Evolutionary conservation across 2,113 vertebrate species (phyloP).

Genomic region (Sinocyclocheilus rhinocerous): DNA sequence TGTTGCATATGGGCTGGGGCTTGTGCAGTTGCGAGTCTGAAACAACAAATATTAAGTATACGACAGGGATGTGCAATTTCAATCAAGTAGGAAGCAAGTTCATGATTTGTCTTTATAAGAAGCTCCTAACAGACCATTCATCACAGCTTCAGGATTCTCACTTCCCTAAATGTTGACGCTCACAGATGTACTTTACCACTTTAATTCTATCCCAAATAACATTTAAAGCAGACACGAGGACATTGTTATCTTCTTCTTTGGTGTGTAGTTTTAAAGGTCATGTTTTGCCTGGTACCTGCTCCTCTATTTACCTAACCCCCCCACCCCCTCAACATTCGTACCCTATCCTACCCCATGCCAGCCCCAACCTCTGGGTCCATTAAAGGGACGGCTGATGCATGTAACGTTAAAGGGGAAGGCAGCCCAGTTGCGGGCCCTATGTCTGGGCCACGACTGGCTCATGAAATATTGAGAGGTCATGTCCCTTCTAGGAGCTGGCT

Average conservation of each 20-base stretch:
- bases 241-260: conserved; percentile 10
- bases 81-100: background rate
- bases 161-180: background rate
- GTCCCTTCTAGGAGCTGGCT: conserved; percentile 81
- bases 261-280: conserved; percentile 4
- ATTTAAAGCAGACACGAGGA: background rate
- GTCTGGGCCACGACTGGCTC: conserved; percentile 75
- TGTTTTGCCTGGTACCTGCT: conserved; percentile 43
- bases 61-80: background rate
- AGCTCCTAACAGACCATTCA: background rate
- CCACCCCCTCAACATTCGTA: conserved; percentile 11
- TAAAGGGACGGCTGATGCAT: conserved; percentile 76
- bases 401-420: conserved; percentile 75
- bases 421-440: conserved; percentile 69
- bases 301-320: conserved; percentile 24
- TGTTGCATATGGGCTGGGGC: conserved; percentile 42
- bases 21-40: conserved; percentile 8
- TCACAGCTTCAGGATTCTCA: background rate
- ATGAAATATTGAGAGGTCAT: conserved; percentile 80
- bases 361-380: conserved; percentile 68
- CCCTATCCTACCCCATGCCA: conserved; percentile 32
- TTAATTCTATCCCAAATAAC: background rate
- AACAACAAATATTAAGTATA: conserved; percentile 9
- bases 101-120: background rate
- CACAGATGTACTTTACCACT: background rate